Evolutionary conservation across 2,113 vertebrate species (phyloP), one percentile per base, ranked within the genome.

Genomic region (Amphiprion percula): DNA sequence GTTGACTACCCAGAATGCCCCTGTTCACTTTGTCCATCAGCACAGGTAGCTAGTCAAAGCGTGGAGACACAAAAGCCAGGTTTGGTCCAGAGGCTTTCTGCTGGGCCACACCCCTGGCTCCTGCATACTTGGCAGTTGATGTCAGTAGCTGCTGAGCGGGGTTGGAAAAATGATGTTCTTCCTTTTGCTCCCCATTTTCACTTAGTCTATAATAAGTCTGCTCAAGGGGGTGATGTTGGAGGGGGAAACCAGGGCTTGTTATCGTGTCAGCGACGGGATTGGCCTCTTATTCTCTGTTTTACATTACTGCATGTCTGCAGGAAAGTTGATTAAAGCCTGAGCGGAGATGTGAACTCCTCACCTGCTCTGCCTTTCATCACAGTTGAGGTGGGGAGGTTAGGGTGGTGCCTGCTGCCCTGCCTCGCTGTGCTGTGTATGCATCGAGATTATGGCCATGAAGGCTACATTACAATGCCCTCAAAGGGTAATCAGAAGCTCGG

Each of bases 321-420:
- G 82, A 87, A 84, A 74, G 90, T 85, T 87, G 87, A 91, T 90
- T 88, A 86, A 90, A 90, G 86, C 78, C 21, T 0, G 6, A 21
- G 64, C 17, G 61, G 74, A 83, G 84, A 79, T 19, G 80, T 88
- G 87, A 91, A 89, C 87, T 76, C 74, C 74, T 90, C 91, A 88
- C 86, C 88, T 80, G 72, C 74, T 54, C 55, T 49, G 70, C 87
- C 87, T 91, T 90, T 91, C 88, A 91, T 88, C 85, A 75, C 60
- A 5, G 85, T 0, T 16, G 44, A 12, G 68, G 44, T 54, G 59
- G n/a, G 44, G 28, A 61, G 71, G 62, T 76, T 68, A 75, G 77
- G 66, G 58, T 41, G 88, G 80, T 12, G 60, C 54, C 49, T 56
- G 16, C 46, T 15, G 30, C 67, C 59, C 71, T 0, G 60, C 62